These are phyloP conservation scores for Burhinus bistriatus DNA, from an alignment of 2,113 vertebrate species.

Conservation along the genomic window DNA sequence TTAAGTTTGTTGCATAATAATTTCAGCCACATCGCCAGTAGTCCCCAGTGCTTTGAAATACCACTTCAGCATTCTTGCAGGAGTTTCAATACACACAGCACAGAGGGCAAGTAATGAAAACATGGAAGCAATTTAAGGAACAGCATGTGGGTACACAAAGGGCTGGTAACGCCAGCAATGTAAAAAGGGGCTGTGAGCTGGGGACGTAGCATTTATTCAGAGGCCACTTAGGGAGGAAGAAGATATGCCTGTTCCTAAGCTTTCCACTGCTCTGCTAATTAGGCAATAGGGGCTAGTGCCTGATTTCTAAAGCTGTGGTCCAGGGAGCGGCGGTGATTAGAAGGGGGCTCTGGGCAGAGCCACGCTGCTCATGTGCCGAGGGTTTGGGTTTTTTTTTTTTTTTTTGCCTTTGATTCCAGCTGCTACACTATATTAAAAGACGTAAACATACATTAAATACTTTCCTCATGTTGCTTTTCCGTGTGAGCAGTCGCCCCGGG, in stretches of 20 bases:
- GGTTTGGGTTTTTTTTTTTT: background rate
- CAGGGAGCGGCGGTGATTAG: background rate
- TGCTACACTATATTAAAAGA: slow-evolving; percentile 45
- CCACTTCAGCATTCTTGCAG: slow-evolving; percentile 53
- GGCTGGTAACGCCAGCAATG: slow-evolving; percentile 34
- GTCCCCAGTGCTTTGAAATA: slow-evolving; percentile 46
- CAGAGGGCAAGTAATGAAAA: slow-evolving; percentile 62
- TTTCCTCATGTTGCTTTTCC: slow-evolving; percentile 40
- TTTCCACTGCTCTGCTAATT: slow-evolving; percentile 46
- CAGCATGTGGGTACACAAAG: slow-evolving; percentile 61
- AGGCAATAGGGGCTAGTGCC: background rate
- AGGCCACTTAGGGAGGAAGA: slow-evolving; percentile 46
- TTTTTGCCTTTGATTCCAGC: slow-evolving; percentile 28
- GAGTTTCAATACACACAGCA: slow-evolving; percentile 43
- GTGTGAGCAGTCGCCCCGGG: background rate
- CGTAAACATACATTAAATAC: slow-evolving; percentile 45
- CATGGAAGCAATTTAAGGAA: slow-evolving; percentile 69
- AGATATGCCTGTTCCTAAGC: slow-evolving; percentile 22
- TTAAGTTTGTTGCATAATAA: slow-evolving; percentile 12
- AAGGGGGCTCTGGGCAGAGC: background rate
- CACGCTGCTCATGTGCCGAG: background rate
- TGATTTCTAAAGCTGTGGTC: slow-evolving; percentile 34
- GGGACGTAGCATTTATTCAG: slow-evolving; percentile 21
- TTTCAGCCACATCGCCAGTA: slow-evolving; percentile 17
- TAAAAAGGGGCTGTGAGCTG: slow-evolving; percentile 23